Conservation (phyloP, 2,797 vertebrate species). For the Mycteria americana region DNA sequence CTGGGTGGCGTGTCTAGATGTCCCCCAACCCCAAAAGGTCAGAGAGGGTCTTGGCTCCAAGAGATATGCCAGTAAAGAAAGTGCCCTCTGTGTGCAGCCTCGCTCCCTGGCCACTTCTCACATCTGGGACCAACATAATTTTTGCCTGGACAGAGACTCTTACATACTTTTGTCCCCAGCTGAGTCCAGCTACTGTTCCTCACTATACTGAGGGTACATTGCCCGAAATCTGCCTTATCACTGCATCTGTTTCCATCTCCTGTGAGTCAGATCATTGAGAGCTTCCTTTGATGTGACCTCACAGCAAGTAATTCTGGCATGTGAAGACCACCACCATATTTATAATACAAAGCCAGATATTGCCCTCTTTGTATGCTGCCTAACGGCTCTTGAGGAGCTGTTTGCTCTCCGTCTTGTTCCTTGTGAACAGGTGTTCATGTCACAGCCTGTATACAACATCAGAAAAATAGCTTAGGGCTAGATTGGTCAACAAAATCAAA, state of each 20-base stretch:
- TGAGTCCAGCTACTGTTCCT: not conserved
- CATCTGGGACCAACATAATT: not conserved
- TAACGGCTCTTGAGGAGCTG: not conserved
- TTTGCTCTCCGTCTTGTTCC: not conserved
- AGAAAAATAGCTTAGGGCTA: not conserved
- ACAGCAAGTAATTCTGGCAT: not conserved
- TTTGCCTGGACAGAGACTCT: not conserved
- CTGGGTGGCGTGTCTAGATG: fast-evolving
- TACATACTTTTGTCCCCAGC: not conserved
- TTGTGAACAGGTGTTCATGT: not conserved
- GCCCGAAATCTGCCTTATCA: not conserved
- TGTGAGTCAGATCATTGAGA: not conserved
- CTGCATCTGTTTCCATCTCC: not conserved
- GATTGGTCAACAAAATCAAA: not conserved
- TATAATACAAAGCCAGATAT: not conserved
- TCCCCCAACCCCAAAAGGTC: fast-evolving
- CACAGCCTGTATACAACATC: not conserved
- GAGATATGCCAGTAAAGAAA: not conserved
- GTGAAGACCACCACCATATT: not conserved
- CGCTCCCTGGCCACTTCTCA: not conserved
- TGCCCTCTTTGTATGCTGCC: not conserved
- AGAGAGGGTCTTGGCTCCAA: not conserved
- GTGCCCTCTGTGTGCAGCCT: not conserved
- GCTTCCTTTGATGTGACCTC: not conserved
- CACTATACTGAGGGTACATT: not conserved